Evolutionary conservation across 2,888 invertebrate genomes (phyloP), one percentile per base, ranked within the genome.

Genomic region (Panopea generosa): DNA sequence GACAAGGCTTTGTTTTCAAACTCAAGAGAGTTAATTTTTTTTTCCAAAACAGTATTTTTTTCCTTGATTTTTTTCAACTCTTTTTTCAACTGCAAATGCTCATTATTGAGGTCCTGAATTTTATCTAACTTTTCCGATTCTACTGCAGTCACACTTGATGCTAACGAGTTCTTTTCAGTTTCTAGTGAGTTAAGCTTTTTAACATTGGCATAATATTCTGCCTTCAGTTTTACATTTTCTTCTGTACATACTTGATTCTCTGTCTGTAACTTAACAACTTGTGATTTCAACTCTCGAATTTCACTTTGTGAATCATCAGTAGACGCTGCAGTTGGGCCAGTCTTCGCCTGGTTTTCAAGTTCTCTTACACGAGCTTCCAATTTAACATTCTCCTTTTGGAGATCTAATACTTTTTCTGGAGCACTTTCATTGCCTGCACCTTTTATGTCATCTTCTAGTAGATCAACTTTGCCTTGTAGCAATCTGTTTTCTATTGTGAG

Each of bases 171-270:
- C 16, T 79, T 71, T 50, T 86, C 84, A 18, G 84, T 74, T 50
- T 83, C 83, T 16, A 86, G 43, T 27, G 78, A 78, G 56, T 81
- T 73, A 11, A 86, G 57, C 50, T 77, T 82, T 60, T 76, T 86
- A 1, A 77, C 70, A 49, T 77, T 74, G 52, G 84, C 82, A 2
- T 81, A 53, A 59, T 84, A 78, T 52, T 85, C 84, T 2, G 82
- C 74, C 63, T 85, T 87, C 9, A 87, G 49, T 66, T 86, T 85
- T 11, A 82, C 75, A 68, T 86, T 85, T 62, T 87, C 89, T 65
- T 84, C 84, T 61, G 83, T 83, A 9, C 70, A n/a, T 3, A 20
- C 73, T 45, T 84, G 85, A 57, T 85, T 85, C 45, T 84, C 84
- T 9, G 82, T 75, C 71, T 85, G 85, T 18, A 85, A 65, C 62